phyloP scores from a whole-genome alignment of 1,140 invertebrate species.

The Alviniconcha marisindica region DNA sequence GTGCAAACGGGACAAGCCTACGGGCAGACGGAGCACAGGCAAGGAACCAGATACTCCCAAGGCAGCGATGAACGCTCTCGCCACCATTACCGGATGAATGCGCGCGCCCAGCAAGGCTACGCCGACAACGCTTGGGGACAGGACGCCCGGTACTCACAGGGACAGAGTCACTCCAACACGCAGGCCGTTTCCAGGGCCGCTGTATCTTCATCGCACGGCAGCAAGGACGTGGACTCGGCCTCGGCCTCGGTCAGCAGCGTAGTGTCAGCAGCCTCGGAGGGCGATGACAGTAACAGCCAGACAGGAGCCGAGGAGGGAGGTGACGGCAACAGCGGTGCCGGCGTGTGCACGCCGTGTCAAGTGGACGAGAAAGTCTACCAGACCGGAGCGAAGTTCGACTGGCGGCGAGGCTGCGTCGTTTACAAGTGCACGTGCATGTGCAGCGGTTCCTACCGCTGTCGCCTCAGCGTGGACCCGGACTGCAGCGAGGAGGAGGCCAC shows the following conservation, averaged over 20 bases:
- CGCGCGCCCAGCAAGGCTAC: neutral
- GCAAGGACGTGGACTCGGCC: neutral
- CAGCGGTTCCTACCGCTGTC: constrained; percentile 50
- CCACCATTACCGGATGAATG: too few species aligned
- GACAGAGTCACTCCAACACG: neutral
- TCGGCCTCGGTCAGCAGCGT: neutral
- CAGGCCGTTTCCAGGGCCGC: neutral
- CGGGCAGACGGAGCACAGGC: neutral
- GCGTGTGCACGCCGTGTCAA: constrained; percentile 40
- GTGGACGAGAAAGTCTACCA: constrained; percentile 46
- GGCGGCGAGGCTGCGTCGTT: constrained; percentile 47
- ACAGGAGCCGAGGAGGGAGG: constrained; percentile 29
- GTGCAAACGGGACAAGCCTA: neutral
- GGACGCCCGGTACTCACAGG: neutral
- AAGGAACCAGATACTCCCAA: neutral
- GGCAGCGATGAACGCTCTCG: neutral
- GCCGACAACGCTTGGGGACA: neutral
- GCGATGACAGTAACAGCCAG: neutral
- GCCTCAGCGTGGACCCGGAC: constrained; percentile 40
- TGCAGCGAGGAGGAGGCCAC: constrained; percentile 14
- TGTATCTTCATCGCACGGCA: neutral
- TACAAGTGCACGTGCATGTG: constrained; percentile 57
- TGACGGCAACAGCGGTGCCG: neutral
- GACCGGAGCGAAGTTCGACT: constrained; percentile 46
- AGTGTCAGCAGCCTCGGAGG: constrained; percentile 23